Conservation (phyloP, 2,888 invertebrate genomes). For the Nomada ruficornis region DNA sequence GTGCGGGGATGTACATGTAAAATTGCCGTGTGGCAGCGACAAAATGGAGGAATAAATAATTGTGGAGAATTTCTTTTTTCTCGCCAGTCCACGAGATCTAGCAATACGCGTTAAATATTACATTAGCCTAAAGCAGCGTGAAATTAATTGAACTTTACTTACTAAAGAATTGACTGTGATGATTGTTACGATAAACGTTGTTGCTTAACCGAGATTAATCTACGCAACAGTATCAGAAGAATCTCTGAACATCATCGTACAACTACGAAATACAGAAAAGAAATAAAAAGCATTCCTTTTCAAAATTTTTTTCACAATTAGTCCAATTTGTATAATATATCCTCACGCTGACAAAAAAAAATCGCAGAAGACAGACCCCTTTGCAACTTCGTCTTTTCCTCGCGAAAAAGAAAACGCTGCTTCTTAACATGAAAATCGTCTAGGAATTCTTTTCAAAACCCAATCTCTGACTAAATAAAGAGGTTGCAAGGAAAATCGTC, state of each 20-base stretch:
- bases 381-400: not conserved
- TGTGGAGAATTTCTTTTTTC: not conserved
- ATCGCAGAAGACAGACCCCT: not conserved
- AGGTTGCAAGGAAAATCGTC: slow-evolving; percentile 17
- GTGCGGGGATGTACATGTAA: not conserved
- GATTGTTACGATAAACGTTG: not conserved
- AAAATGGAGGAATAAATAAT: slow-evolving; percentile 37
- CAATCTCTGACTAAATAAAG: not conserved
- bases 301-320: not conserved
- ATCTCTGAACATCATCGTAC: not conserved
- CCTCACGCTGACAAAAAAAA: too few relatives aligned
- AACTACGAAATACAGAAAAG: not conserved
- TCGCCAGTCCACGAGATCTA: not conserved
- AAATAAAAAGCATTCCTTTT: not conserved
- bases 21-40: not conserved
- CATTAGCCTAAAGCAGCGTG: not conserved
- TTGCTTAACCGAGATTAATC: not conserved
- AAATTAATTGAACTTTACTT: not conserved
- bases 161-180: not conserved
- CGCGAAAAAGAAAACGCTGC: not conserved
- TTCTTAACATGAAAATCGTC: not conserved
- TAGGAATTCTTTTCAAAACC: not conserved
- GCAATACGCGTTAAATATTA: not conserved
- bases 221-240: not conserved
- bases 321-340: not conserved